Evolutionary conservation across 2,888 invertebrate genomes (phyloP).

Genomic region (Crematogaster levior): DNA sequence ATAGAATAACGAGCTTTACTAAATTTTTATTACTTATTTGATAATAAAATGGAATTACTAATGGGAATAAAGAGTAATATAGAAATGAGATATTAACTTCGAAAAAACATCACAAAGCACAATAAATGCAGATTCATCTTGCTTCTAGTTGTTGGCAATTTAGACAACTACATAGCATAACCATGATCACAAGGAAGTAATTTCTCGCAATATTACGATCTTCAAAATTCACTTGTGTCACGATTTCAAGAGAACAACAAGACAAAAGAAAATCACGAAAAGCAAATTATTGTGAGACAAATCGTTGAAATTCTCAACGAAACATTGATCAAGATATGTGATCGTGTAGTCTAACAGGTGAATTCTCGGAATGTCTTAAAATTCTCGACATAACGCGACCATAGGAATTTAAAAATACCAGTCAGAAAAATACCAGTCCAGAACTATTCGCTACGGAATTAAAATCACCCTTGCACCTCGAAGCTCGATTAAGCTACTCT

Average conservation of each 20-base stretch:
- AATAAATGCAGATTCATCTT: not conserved
- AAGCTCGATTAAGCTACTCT: not conserved
- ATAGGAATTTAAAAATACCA: slow-evolving; percentile 20
- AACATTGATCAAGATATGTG: slow-evolving; percentile 52
- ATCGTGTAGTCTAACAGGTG: slow-evolving; percentile 19
- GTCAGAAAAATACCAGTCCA: no score
- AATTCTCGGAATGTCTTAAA: slow-evolving; percentile 27
- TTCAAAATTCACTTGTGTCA: slow-evolving; percentile 2
- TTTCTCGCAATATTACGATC: slow-evolving; percentile 28
- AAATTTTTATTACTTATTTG: not conserved
- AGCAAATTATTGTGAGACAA: slow-evolving; percentile 23
- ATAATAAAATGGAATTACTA: not conserved
- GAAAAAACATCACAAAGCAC: not conserved
- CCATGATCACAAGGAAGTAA: not conserved
- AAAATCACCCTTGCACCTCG: not conserved
- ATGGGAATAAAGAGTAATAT: not conserved
- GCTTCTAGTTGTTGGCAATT: not conserved
- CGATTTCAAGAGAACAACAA: slow-evolving; percentile 25
- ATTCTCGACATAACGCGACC: slow-evolving; percentile 40
- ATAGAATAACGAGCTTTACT: not conserved
- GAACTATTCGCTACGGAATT: slow-evolving; percentile 24
- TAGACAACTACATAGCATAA: not conserved
- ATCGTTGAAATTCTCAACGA: slow-evolving; percentile 56
- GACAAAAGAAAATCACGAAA: slow-evolving; percentile 33
- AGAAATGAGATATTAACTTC: not conserved